Evolutionary conservation across 2,797 vertebrate species (phyloP), one percentile per base, ranked within the genome.

Genomic region (Eutrigla gurnardus): DNA sequence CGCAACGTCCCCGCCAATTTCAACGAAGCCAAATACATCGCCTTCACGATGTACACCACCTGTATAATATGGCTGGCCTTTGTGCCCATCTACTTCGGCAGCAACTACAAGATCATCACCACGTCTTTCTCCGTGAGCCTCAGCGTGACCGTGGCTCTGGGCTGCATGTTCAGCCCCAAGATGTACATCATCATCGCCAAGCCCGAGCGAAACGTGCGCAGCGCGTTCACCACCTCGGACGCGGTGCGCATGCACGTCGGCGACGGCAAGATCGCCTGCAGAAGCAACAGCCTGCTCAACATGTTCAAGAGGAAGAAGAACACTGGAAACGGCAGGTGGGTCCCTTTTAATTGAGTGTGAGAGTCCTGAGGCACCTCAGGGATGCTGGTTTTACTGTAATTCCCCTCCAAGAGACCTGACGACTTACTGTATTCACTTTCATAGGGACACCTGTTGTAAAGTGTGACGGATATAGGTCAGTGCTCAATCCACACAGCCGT

Each of bases 21-120:
- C 93, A 99, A 99, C 0, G 98, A 99, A 82, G 98, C 98, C 75
- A 99, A 99, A 83, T 99, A 99, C 88, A 99, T 99, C 2, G 98
- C 98, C 83, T 99, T 99, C 91, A 99, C 98, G 39, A 99, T 99
- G 98, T 99, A 99, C 62, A 99, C 98, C 84, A 99, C 98, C 4
- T 99, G 98, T 66, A 99, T 99, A 69, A 99, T 99, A 88, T 99
- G 98, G 98, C 94, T 99, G 78, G 98, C 98, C 14, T 99, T 99
- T 17, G 97, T 99, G 81, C 98, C 98, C 3, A 99, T 99, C 86
- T 99, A 99, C 91, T 99, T 99, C 0, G 98, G 98, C 78, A 98
- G 97, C 95, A 98, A 99, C 95, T 99, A 99, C 94, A 99, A 99
- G 94, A 99, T 99, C 93, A 99, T 99, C 93, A 99, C 98, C 3